A percentile compares a stretch with the other conserved stretches of the same genome.
phyloP scores from a whole-genome alignment of 2,888 invertebrate genomes.

The Choristoneura rosaceana region DNA sequence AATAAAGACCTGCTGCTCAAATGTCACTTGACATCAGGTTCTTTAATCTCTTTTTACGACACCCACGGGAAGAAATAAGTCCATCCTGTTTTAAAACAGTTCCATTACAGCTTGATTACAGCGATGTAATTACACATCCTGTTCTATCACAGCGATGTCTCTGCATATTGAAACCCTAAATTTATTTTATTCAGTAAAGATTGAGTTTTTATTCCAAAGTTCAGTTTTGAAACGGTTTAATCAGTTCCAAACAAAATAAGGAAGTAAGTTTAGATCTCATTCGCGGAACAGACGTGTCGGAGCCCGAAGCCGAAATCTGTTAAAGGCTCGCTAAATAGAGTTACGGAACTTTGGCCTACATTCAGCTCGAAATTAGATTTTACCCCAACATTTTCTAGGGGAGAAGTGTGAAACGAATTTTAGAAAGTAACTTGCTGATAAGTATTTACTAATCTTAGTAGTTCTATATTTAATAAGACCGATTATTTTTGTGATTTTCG shows the following conservation, averaged over 20 bases:
- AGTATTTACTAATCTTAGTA: neutral
- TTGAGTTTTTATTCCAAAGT: constrained; percentile 3
- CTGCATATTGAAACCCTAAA: neutral
- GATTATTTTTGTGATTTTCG: too few species aligned
- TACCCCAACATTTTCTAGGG: constrained; percentile 45
- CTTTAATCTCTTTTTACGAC: too few species aligned
- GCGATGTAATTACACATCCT: too few species aligned
- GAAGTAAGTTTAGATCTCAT: constrained; percentile 12
- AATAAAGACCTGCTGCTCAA: too few species aligned
- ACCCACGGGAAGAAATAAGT: too few species aligned
- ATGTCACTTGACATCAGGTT: too few species aligned
- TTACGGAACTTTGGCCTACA: constrained; percentile 39
- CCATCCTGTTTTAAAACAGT: too few species aligned
- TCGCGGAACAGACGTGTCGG: constrained; percentile 18
- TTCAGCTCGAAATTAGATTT: constrained; percentile 52
- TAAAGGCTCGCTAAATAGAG: constrained; percentile 35
- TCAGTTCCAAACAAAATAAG: constrained; percentile 18
- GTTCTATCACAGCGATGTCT: too few species aligned
- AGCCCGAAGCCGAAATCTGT: constrained; percentile 21
- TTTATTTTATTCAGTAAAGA: constrained; percentile 1
- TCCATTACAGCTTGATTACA: too few species aligned
- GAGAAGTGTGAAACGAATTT: constrained; percentile 15
- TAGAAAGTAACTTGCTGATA: constrained; percentile 2
- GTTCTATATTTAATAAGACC: neutral
- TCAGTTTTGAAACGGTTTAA: constrained; percentile 8